Evolutionary conservation across 2,113 vertebrate species (phyloP), one percentile per base, ranked within the genome.

Genomic region (Pan troglodytes): DNA sequence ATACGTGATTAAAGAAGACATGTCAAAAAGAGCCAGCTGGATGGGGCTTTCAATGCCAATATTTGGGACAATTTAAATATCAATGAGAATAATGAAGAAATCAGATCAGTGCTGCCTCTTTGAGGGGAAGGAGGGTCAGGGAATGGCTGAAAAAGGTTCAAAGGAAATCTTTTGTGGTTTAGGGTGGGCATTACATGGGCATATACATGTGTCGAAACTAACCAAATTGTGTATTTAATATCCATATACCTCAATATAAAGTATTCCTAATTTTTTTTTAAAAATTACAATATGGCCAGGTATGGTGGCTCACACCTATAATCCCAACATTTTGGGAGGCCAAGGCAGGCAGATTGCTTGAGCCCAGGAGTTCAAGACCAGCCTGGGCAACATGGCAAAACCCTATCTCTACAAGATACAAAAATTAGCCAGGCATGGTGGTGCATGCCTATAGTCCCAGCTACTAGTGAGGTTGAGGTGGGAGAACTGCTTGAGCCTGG

Each of bases 81-180:
- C 27, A 88, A 88, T 94, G 30, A 93, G n/a, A 88, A 95, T 55
- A 93, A 88, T 9, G 20, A 80, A 88, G 52, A 95, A 95, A 70
- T 80, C 35, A 59, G 35, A 83, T 79, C 64, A 48, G 14, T 0
- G 0, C 90, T 79, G 70, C 52, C 6, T 0, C 35, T 43, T 57
- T 45, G 6, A 16, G 23, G 8, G 67, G 43, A 35, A 4, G 22
- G 17, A 30, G 22, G 3, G 0, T 38, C 16, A 70, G 45, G 38
- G 14, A 83, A 80, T 20, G 59, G 64, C 27, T 48, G 2, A 22
- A 52, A 83, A 93, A n/a, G 27, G 13, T 20, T n/a, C 87, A 81
- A 68, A 85, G 48, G 61, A 93, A 93, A 52, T 6, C 11, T 73
- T 25, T 35, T 6, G 5, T 57, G 32, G 11, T 27, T 75, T 2